Conservation (phyloP, 2,888 invertebrate genomes). For the Acrobeloides nanus region DNA sequence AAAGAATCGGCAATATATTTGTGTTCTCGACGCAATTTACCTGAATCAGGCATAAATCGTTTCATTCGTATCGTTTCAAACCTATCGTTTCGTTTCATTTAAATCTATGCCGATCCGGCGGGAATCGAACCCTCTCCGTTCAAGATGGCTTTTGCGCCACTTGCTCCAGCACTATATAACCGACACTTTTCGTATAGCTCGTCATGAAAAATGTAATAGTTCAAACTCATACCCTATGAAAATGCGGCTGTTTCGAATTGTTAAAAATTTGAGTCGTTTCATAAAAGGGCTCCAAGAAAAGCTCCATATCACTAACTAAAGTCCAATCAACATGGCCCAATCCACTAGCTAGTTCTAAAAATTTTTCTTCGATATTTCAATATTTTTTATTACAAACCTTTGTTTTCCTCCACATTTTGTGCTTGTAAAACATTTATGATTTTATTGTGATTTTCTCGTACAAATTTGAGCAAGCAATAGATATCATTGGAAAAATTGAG, state of each 20-base stretch:
- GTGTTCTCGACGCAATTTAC: no score
- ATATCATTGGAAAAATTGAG: no score
- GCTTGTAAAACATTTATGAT: constrained; percentile 1
- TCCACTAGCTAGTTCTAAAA: constrained; percentile 16
- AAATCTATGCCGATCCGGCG: no score
- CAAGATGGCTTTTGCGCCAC: no score
- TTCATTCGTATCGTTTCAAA: no score
- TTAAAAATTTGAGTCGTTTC: constrained; percentile 35
- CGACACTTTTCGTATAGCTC: no score
- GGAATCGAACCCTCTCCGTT: no score
- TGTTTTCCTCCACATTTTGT: not conserved
- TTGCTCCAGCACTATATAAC: no score
- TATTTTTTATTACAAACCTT: not conserved
- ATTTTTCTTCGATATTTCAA: not conserved
- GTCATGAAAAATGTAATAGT: no score
- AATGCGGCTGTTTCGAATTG: constrained; percentile 26
- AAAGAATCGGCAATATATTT: no score
- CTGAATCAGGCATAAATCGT: no score
- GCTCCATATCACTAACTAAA: constrained; percentile 29
- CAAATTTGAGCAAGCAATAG: constrained; percentile 13
- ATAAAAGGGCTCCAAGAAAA: constrained; percentile 39
- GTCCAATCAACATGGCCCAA: constrained; percentile 22
- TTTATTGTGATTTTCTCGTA: constrained; percentile 7
- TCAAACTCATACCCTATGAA: constrained; percentile 30
- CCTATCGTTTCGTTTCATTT: no score